Evolutionary conservation across 2,797 vertebrate genomes (phyloP), one percentile per base, ranked within the genome.

Genomic region (Limnodromus scolopaceus): DNA sequence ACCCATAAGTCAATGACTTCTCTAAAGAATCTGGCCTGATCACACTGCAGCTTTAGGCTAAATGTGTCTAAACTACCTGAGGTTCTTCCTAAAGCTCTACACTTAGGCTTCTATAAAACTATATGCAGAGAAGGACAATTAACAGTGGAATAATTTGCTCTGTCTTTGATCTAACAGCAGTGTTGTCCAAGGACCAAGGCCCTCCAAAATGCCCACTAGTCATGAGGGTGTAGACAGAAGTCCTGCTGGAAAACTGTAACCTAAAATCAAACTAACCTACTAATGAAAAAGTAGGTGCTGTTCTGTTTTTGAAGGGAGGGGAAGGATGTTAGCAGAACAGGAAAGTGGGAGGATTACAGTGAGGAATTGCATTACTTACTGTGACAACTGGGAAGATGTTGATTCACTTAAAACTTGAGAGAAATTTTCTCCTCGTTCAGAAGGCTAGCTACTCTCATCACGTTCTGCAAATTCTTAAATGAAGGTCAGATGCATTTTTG

Each of bases 1-100:
- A 41, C 6, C 11, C 3, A 2, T 25, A 53, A 53, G 38, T 6
- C 3, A 6, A 3, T 61, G 11, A 49, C 13, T 76, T 27, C 1
- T 57, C n/a, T 87, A 22, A 58, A 82, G 38, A 55, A 27, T 43
- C 22, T 69, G 43, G 28, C 23, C 18, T 83, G 24, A 39, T 77
- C 20, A 38, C 46, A 10, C 19, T 61, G 28, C 12, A 53, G 4
- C 22, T 81, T 2, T 1, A 88, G 25, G 5, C 16, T 84, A 30
- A 58, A 15, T 25, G 7, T 45, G 11, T 75, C 28, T 84, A 27
- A 92, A 53, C 13, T 58, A 43, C 6, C 6, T 71, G 28, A 63
- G 25, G 9, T 71, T 84, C 13, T 90, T 74, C 49, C 18, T 68
- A 23, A 68, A 81, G 38, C 14, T 64, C 28, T 84, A 5, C 20